Percentiles rank a stretch among this genome's conserved stretches.
Conservation (phyloP, 2,888 invertebrate genomes). For the Siphonodentalium dalli region DNA sequence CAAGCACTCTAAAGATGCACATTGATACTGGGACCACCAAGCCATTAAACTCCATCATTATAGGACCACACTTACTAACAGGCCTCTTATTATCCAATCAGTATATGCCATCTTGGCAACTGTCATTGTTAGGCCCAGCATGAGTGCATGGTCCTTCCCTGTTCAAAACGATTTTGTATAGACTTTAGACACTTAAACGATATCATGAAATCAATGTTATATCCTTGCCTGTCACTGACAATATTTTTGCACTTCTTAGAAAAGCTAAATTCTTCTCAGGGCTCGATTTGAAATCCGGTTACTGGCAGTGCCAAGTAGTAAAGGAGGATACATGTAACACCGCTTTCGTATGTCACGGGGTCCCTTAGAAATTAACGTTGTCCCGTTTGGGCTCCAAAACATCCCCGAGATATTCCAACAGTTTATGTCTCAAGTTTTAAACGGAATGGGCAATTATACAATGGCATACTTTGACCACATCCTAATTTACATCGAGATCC, state of each 20-base stretch:
- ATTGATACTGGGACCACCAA: too few species aligned
- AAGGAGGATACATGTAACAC: slow-evolving; percentile 6
- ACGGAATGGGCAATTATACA: slow-evolving; percentile 3
- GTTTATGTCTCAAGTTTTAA: slow-evolving; percentile 1
- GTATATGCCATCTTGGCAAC: too few species aligned
- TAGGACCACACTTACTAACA: too few species aligned
- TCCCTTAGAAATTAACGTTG: neutral
- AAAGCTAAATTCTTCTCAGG: too few species aligned
- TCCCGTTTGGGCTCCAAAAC: slow-evolving; percentile 7
- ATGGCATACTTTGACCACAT: slow-evolving; percentile 18
- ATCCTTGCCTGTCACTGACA: too few species aligned
- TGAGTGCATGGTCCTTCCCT: too few species aligned
- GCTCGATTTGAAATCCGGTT: too few species aligned
- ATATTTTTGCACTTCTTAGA: too few species aligned
- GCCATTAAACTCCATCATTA: too few species aligned
- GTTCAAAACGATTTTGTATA: slow-evolving; percentile 17
- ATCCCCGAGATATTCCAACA: neutral
- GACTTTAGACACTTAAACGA: slow-evolving; percentile 7
- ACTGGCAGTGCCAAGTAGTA: neutral
- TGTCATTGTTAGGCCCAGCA: too few species aligned
- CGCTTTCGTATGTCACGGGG: slow-evolving; percentile 9
- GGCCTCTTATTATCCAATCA: too few species aligned
- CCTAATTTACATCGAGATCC: slow-evolving; percentile 4
- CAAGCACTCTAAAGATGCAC: too few species aligned
- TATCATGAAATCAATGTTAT: neutral